Base-by-base conservation (phyloP, 1,140 invertebrate genomes). In the Tribolium madens region DNA sequence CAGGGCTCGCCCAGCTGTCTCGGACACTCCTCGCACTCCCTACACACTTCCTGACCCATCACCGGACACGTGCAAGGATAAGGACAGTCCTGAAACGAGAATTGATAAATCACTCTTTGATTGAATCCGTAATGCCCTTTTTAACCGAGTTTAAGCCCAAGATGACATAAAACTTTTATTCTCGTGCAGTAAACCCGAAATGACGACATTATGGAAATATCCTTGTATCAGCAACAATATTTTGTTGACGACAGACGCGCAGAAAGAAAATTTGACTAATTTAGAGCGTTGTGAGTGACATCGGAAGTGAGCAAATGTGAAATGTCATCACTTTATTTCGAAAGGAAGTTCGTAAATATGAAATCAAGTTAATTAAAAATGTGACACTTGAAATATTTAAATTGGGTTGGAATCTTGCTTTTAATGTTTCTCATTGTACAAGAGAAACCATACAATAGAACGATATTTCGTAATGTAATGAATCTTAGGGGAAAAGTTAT, bases 1-100 rank as follows among this genome's bases (percentile, higher is more conserved):
- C 84, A 85, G 3, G 83, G 84, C 71, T 85, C 84, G 12, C 83
- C 83, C 10, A 79, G 9, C 73, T 85, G 84, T 18, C 84, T 68
- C 0, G 82, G 83, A 74, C 84, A 85, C 36, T 82, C 82, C 14
- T 80, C 79, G 71, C 84, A 85, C 15, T 82, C 82, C 12, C 68
- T 77, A 52, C 84, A 84, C 13, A 71, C 53, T 69, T 83, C 81
- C n/a, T 80, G 77, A 1, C 74, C 78, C 12, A 68, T 78, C n/a
- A 73, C 79, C 0, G 83, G 81, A 78, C 84, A 84, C 4, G 78
- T 79, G 71, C 84, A 84, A 0, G 84, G 83, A 57, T 83, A 81
- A 18, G 82, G 76, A 73, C 84, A 84, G 6, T 82, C 82, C 83
- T 84, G 81, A 84, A 82, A 47, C 12, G 4, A 69, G 7, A 10